Base-by-base conservation (phyloP, 1,140 invertebrate genomes). In the Saccostrea cuccullata region DNA sequence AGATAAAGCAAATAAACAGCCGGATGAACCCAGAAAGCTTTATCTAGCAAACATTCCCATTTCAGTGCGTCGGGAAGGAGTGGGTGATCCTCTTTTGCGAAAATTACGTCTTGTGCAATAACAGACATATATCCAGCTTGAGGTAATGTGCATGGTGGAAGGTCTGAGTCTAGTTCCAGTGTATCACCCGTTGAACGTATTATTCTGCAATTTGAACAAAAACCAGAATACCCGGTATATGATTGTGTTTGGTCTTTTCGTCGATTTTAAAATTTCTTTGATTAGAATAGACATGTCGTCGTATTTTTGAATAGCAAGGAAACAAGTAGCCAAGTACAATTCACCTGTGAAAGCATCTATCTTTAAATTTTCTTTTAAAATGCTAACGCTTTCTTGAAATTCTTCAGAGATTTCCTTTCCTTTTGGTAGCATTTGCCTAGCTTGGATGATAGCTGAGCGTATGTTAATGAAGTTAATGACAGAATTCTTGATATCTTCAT, bases 271-370 rank as follows among this genome's bases (percentile, higher is more conserved):
- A 77, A 13, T 30, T 30, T 77, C 26, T 77, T 1, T 26, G 5
- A 77, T 11, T 30, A 12, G 13, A 5, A 15, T 15, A 15, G 23
- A 77, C 26, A 26, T 26, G 12, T 77, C 70, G 0, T 77, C 70
- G 8, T 30, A 13, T 13, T 77, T 36, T 70, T 36, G 23, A 12
- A 77, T 30, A 77, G 70, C 23, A 5, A 77, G 9, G 9, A 56
- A 56, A 30, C 26, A 73, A 26, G 85, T 86, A 17, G 55, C 70
- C 17, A 77, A 9, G 26, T 86, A 77, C 23, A 86, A 23, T 40
- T 82, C 55, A 77, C 85, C 85, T 12, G 67, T 77, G 8, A 86
- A 3, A 15, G 67, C 85, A 77, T 86, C 85, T 3, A 86, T 23
- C 20, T 26, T 13, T 55, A 30, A 26, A 17, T 86, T 86, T 56